Conservation (phyloP, 2,113 vertebrate genomes). For the Apodemus sylvaticus region DNA sequence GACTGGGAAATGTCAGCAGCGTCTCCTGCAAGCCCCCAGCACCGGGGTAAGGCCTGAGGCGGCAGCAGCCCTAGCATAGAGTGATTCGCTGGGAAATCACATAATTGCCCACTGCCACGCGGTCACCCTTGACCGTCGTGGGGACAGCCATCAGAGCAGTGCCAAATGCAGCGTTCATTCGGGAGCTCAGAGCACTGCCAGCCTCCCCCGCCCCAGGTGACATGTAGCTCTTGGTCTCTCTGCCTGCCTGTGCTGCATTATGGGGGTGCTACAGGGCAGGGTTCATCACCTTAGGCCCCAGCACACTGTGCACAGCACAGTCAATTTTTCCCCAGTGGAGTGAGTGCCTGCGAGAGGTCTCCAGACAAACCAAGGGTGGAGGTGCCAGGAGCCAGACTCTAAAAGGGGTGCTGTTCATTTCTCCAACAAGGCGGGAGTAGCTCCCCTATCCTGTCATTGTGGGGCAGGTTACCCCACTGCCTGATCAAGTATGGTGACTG, state of each 20-base stretch:
- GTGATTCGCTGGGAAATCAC: slow-evolving; percentile 80
- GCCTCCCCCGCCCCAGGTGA: not conserved
- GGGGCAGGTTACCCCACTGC: not conserved
- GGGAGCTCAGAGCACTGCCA: slow-evolving; percentile 51
- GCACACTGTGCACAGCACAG: not conserved
- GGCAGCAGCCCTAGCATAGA: slow-evolving; percentile 74
- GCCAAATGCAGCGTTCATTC: not conserved
- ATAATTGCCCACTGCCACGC: slow-evolving; percentile 83
- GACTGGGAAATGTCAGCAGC: slow-evolving; percentile 81
- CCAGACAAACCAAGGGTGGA: not conserved
- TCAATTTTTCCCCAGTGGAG: not conserved
- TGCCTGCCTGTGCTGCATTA: not conserved
- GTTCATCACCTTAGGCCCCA: not conserved
- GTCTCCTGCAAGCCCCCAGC: slow-evolving; percentile 60
- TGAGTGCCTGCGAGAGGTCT: not conserved
- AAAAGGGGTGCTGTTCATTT: not conserved
- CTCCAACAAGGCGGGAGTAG: not conserved
- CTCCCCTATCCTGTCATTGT: not conserved
- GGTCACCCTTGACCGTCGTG: slow-evolving; percentile 81
- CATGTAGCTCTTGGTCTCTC: slow-evolving; percentile 42
- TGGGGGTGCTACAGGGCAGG: not conserved
- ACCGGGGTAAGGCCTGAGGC: slow-evolving; percentile 75
- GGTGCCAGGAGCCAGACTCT: too few species aligned
- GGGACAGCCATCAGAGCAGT: slow-evolving; percentile 28
- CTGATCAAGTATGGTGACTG: not conserved